A percentile compares a stretch with the other conserved stretches of the same genome.
These are phyloP conservation scores for Dendrolimus punctatus DNA, from an alignment of 1,140 invertebrate genomes.

Conservation along the genomic window DNA sequence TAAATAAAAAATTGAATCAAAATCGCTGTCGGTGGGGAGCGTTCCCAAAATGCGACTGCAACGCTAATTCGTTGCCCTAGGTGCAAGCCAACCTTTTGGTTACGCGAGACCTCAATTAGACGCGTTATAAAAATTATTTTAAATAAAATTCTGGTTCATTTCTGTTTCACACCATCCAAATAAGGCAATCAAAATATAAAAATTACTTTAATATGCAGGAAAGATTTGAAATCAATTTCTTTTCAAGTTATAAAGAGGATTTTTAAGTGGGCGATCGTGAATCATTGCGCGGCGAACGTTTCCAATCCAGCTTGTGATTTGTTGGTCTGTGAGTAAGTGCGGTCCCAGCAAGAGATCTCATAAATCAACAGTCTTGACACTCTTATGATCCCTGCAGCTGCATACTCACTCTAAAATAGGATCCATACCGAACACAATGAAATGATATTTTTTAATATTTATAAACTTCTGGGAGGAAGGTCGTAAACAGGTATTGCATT, in stretches of 20 bases:
- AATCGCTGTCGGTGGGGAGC: too few relatives aligned
- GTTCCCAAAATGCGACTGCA: too few relatives aligned
- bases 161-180: slow-evolving; percentile 9
- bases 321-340: slow-evolving; percentile 40
- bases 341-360: slow-evolving; percentile 49
- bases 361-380: slow-evolving; percentile 55
- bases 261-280: slow-evolving; percentile 41
- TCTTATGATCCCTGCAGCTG: slow-evolving; percentile 48
- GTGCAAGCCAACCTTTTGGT: too few relatives aligned
- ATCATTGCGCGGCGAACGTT: slow-evolving; percentile 35
- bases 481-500: neutral
- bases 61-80: too few relatives aligned
- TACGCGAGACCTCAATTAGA: too few relatives aligned
- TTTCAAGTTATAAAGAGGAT: slow-evolving; percentile 42
- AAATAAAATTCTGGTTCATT: too few relatives aligned
- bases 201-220: slow-evolving; percentile 63
- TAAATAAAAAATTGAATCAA: too few relatives aligned
- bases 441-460: slow-evolving; percentile 43
- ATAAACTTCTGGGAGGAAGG: slow-evolving; percentile 18
- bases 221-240: slow-evolving; percentile 61
- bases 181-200: slow-evolving; percentile 44
- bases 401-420: slow-evolving; percentile 42
- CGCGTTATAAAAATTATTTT: too few relatives aligned
- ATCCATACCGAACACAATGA: slow-evolving; percentile 13
- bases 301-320: slow-evolving; percentile 44